phyloP scores from a whole-genome alignment of 2,113 vertebrate genomes.

The Brachyhypopomus gauderio region DNA sequence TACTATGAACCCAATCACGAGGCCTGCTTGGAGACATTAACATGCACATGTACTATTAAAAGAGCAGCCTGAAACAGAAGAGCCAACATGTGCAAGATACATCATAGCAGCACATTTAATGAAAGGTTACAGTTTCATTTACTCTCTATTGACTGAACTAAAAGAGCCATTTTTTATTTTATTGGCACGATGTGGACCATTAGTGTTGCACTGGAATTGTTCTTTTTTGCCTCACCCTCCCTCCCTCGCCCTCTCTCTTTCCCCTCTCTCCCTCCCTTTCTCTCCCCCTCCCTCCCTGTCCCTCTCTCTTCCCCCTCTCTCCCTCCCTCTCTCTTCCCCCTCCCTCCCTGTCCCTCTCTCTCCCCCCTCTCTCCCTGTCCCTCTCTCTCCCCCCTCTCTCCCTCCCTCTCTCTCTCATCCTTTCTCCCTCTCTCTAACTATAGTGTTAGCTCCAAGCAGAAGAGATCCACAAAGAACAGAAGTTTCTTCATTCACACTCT shows the following conservation, averaged over 20 bases:
- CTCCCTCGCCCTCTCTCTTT: conserved; percentile 65
- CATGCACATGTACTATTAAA: conserved; percentile 63
- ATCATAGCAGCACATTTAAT: conserved; percentile 79
- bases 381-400: too few species aligned
- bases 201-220: conserved; percentile 82
- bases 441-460: conserved; percentile 75
- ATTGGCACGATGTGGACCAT: conserved; percentile 84
- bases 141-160: conserved; percentile 81
- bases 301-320: conserved; percentile 59
- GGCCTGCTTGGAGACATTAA: conserved; percentile 45
- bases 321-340: conserved; percentile 50
- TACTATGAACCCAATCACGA: conserved; percentile 40
- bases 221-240: conserved; percentile 63
- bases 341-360: conserved; percentile 59
- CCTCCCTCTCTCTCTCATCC: conserved; percentile 52
- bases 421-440: conserved; percentile 61
- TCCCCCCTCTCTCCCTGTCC: conserved; percentile 48
- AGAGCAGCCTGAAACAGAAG: conserved; percentile 67
- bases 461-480: conserved; percentile 61
- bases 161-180: conserved; percentile 82
- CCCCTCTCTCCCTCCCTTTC: conserved; percentile 53
- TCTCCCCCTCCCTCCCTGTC: conserved; percentile 46
- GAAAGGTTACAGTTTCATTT: conserved; percentile 83
- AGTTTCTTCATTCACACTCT: conserved; percentile 60
- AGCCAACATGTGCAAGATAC: conserved; percentile 71